Evolutionary conservation across 2,113 vertebrate genomes (phyloP).

Genomic region (Aegotheles bennettii): DNA sequence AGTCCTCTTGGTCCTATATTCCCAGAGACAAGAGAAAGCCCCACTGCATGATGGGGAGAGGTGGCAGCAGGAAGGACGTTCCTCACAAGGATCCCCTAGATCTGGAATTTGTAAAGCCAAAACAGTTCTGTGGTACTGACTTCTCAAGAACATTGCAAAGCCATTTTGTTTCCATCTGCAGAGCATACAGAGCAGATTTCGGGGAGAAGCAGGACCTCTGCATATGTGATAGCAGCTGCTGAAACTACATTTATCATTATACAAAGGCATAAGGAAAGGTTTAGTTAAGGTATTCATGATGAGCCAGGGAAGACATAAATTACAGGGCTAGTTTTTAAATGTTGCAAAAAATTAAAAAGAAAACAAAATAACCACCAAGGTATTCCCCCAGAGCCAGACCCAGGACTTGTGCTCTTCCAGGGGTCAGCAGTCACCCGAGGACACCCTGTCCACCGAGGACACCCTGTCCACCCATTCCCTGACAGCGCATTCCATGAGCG

Average conservation of each 20-base stretch:
- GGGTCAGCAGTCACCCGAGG: background rate
- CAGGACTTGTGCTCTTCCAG: background rate
- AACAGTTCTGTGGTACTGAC: background rate
- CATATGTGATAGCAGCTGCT: background rate
- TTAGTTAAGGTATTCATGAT: background rate
- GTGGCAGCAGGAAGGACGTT: background rate
- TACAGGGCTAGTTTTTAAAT: background rate
- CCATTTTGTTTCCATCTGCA: background rate
- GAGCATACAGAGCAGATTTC: background rate
- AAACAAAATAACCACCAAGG: background rate
- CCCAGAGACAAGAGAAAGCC: background rate
- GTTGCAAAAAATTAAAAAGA: background rate
- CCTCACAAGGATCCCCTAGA: background rate
- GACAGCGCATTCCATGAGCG: background rate
- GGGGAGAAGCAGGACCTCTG: background rate
- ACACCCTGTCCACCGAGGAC: background rate
- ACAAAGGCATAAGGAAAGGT: background rate
- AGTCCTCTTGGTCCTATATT: background rate
- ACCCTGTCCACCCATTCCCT: background rate
- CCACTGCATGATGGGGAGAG: fast-evolving
- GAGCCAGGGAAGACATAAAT: background rate
- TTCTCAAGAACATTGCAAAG: background rate
- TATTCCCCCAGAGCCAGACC: background rate
- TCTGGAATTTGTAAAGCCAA: background rate
- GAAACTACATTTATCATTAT: background rate